Evolutionary conservation across 2,888 invertebrate genomes (phyloP), one percentile per base, ranked within the genome.

Genomic region (Pomacea canaliculata): DNA sequence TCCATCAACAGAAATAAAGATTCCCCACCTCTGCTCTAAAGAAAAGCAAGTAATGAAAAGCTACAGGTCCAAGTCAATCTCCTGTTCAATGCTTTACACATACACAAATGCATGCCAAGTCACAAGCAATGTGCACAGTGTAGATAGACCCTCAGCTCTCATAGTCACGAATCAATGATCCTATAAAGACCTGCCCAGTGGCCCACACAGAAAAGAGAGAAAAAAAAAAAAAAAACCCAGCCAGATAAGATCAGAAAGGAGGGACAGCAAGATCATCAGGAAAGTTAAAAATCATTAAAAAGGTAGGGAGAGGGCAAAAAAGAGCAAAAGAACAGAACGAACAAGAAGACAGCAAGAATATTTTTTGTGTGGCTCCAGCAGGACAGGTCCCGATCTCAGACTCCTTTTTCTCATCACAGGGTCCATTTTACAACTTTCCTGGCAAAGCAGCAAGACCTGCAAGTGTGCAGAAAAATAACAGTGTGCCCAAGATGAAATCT

Each of bases 101-200:
- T 37, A 5, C 37, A 37, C 5, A 37, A 37, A 37, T 37, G 37
- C 5, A 37, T 0, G 37, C 37, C 37, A 37, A 37, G 37, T 5
- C 37, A 37, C 37, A 37, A 37, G 37, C 37, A 37, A 37, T 37
- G 37, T 37, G 37, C 37, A 37, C 37, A 37, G 3, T 37, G 37
- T 37, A 37, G 37, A 7, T 2, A 56, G 51, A 65, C 73, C 77
- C 77, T 77, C 77, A 77, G 77, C 65, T 77, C 77, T 77, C 77
- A 77, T 77, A 77, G 73, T 77, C 77, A 60, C 10, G 74, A 59
- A 59, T 74, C 74, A 74, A 59, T 19, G 74, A 74, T 69, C 74
- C 69, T 69, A n/a, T 63, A 48, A 73, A 56, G 51, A 59, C 67
- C 76, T 77, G 76, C 16, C 56, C 27, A 62, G 70, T 72, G 72